Evolutionary conservation across 1,140 invertebrate species (phyloP), one percentile per base, ranked within the genome.

Genomic region (Charaxes varanes): DNA sequence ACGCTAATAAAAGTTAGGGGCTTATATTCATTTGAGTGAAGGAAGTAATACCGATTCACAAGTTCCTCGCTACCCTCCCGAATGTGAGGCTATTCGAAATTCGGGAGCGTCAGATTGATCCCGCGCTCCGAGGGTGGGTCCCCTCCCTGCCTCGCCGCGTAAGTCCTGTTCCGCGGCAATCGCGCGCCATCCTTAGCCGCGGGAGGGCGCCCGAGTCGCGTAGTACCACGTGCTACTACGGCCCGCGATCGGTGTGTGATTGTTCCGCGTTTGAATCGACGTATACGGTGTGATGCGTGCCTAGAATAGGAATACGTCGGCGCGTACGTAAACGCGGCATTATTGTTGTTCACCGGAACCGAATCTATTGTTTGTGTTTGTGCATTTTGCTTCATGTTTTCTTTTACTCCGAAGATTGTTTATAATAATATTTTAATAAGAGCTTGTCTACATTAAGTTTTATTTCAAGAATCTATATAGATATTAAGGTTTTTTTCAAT

Each of bases 111-210:
- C 45, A 65, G 71, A 78, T 78, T 76, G 71, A 78, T 77, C 66
- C 69, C 54, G 52, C 37, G 34, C 26, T 40, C 23, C 34, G 54
- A 64, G 70, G 70, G 67, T 70, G 65, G 63, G 57, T 54, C 61
- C 67, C 63, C 65, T 60, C 65, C 63, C 59, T 45, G 49, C 62
- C 58, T 52, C 48, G 38, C 18, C 42, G 24, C 46, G 30, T 27
- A 48, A 42, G 36, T 33, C 45, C 56, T 14, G 53, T 26, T 42
- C 32, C 49, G 54, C 65, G 59, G 68, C 78, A 82, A 67, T 73
- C 69, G 74, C 70, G 72, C 78, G 70, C 72, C 59, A 64, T 62
- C 68, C 65, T 64, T 47, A 41, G 78, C 64, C 70, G 78, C 60
- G 74, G 45, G 72, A 77, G 70, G 71, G 69, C 67, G 73, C 53